Percentiles rank a stretch among this genome's conserved stretches.
Conservation (phyloP, 2,888 invertebrate genomes). For the Cheilosia soror region DNA sequence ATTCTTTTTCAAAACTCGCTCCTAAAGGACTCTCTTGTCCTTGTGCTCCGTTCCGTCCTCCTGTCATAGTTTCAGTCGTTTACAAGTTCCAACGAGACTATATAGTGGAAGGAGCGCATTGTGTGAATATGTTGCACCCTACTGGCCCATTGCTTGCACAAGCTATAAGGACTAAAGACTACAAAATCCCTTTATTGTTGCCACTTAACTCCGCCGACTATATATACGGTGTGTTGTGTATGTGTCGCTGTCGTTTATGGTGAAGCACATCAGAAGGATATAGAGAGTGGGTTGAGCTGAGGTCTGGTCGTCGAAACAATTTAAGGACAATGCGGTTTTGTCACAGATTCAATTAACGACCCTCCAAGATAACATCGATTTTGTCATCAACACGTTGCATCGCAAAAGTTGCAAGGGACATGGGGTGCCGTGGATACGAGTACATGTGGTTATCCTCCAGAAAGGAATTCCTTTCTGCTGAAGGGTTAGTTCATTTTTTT, state of each 20-base stretch:
- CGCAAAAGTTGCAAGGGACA: conserved; percentile 1
- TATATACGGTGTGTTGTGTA: background rate
- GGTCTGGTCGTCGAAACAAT: conserved; percentile 58
- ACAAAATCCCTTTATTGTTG: conserved; percentile 60
- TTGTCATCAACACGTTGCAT: conserved; percentile 67
- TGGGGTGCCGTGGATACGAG: no score
- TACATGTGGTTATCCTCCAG: conserved; percentile 11
- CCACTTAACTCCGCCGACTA: conserved; percentile 54
- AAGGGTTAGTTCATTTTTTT: background rate
- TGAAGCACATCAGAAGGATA: conserved; percentile 6
- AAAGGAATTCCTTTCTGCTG: background rate
- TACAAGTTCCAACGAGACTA: conserved; percentile 10
- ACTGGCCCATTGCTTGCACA: conserved; percentile 47
- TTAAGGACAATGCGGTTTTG: conserved; percentile 70
- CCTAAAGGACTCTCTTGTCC: conserved; percentile 36
- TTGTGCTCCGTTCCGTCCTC: background rate
- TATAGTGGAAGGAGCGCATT: background rate
- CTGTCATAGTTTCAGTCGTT: conserved; percentile 44
- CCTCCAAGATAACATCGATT: conserved; percentile 59
- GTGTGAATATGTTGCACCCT: conserved; percentile 12
- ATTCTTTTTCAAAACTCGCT: conserved; percentile 26
- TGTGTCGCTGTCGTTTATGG: conserved; percentile 34
- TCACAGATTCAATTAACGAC: conserved; percentile 70
- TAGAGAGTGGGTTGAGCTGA: conserved; percentile 9
- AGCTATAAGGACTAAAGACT: conserved; percentile 49